Evolutionary conservation across 2,888 invertebrate genomes (phyloP).

Genomic region (Hypena proboscidalis): DNA sequence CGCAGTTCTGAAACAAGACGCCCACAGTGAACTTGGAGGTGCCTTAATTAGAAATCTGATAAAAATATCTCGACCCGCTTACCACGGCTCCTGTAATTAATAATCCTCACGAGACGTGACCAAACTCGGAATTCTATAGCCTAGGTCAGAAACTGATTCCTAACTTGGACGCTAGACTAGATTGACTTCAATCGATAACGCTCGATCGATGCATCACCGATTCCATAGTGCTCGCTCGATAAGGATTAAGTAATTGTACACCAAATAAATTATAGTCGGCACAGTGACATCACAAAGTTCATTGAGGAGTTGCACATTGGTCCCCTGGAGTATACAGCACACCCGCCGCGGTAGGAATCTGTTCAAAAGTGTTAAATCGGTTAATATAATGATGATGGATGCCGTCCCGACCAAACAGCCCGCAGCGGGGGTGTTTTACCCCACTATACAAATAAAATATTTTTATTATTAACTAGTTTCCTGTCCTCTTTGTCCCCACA

Average conservation of each 20-base stretch:
- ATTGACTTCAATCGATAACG: conserved; percentile 54
- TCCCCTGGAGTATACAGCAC: conserved; percentile 39
- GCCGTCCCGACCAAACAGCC: conserved; percentile 79
- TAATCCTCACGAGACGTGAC: conserved; percentile 59
- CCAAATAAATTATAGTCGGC: conserved; percentile 42
- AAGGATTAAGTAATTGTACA: conserved; percentile 45
- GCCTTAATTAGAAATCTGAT: conserved; percentile 59
- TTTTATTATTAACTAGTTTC: conserved; percentile 82
- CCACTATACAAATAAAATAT: conserved; percentile 85
- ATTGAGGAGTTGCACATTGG: conserved; percentile 47
- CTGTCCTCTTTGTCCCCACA: conserved; percentile 68
- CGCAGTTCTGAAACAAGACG: conserved; percentile 41
- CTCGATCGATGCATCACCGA: conserved; percentile 55
- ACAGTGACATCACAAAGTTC: conserved; percentile 24
- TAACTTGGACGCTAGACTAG: conserved; percentile 60
- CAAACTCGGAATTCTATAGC: conserved; percentile 63
- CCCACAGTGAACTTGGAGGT: conserved; percentile 44
- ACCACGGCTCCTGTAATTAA: conserved; percentile 65
- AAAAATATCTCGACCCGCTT: conserved; percentile 63
- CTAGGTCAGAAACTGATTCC: conserved; percentile 60
- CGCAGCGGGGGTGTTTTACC: conserved; percentile 85
- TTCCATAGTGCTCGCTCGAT: conserved; percentile 36
- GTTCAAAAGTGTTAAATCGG: conserved; percentile 85
- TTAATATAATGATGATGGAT: conserved; percentile 86
- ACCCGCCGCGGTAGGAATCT: conserved; percentile 76